Percentiles rank a stretch among this genome's conserved stretches.
phyloP scores from a whole-genome alignment of 2,113 vertebrate species.

The Bufo gargarizans region DNA sequence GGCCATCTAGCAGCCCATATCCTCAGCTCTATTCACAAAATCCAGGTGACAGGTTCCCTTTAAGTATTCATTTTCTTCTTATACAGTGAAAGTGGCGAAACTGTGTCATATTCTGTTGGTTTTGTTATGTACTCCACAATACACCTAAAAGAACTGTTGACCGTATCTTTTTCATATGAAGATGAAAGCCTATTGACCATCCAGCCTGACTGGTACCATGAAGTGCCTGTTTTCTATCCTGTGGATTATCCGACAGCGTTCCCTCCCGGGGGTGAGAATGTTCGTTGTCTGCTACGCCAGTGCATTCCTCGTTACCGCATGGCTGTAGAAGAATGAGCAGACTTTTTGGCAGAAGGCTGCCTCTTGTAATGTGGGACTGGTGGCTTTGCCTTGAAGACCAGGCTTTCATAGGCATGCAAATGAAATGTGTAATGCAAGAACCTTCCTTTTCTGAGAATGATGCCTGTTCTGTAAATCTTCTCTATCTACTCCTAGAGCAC shows the following conservation, averaged over 20 bases:
- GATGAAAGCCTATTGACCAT: slow-evolving; percentile 75
- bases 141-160: slow-evolving; percentile 37
- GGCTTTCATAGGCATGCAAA: slow-evolving; percentile 61
- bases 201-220: slow-evolving; percentile 76
- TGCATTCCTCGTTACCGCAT: slow-evolving; percentile 64
- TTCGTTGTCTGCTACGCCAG: slow-evolving; percentile 64
- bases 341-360: slow-evolving; percentile 48
- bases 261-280: slow-evolving; percentile 82
- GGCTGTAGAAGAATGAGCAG: slow-evolving; percentile 60
- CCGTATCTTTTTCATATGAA: slow-evolving; percentile 71
- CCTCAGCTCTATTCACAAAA: too few species aligned
- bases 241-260: slow-evolving; percentile 74
- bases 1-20: too few species aligned
- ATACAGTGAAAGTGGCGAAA: neutral
- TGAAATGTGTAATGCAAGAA: slow-evolving; percentile 39
- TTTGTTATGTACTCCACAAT: neutral
- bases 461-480: slow-evolving; percentile 21
- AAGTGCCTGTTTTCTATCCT: slow-evolving; percentile 74
- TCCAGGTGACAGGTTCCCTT: too few species aligned
- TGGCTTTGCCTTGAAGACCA: slow-evolving; percentile 50
- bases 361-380: neutral
- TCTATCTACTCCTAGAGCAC: slow-evolving; percentile 30
- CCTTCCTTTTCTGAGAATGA: slow-evolving; percentile 14
- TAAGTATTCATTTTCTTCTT: neutral
- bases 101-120: neutral